Conservation (phyloP, 1,140 invertebrate genomes). For the Scaptomyza montana region DNA sequence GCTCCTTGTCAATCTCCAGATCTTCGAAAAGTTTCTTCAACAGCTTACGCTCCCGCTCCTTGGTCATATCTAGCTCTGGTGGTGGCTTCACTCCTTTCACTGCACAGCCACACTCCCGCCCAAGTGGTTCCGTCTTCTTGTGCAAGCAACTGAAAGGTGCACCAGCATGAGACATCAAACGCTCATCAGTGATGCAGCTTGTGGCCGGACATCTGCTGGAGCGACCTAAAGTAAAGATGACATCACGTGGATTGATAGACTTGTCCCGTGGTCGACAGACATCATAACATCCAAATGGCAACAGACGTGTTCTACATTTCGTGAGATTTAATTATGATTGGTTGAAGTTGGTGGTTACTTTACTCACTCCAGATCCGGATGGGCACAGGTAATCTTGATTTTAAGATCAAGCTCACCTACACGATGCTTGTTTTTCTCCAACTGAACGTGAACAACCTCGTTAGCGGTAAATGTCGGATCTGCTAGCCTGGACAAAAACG, state of each 20-base stretch:
- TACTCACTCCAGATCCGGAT: conserved; percentile 57
- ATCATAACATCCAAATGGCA: conserved; percentile 53
- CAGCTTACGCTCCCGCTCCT: conserved; percentile 24
- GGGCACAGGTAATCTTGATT: conserved; percentile 22
- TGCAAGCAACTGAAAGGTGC: conserved; percentile 45
- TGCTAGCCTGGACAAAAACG: conserved; percentile 28
- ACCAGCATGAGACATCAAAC: conserved; percentile 48
- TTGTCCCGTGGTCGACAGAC: conserved; percentile 53
- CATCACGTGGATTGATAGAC: conserved; percentile 42
- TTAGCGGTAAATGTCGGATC: conserved; percentile 43
- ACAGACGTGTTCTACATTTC: conserved; percentile 20
- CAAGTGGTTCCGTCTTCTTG: neutral
- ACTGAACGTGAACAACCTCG: conserved; percentile 21
- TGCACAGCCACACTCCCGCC: conserved; percentile 30
- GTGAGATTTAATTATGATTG: neutral
- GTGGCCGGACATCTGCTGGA: conserved; percentile 30
- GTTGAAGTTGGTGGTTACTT: no score
- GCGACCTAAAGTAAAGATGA: conserved; percentile 62
- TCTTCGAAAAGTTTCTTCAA: conserved; percentile 33
- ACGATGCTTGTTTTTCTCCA: neutral
- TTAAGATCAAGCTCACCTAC: conserved; percentile 29
- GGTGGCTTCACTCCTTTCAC: conserved; percentile 8
- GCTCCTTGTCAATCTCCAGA: conserved; percentile 29
- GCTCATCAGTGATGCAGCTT: conserved; percentile 55
- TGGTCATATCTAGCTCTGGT: neutral